phyloP scores from a whole-genome alignment of 2,888 invertebrate species.

The Drosophila crucigera region DNA sequence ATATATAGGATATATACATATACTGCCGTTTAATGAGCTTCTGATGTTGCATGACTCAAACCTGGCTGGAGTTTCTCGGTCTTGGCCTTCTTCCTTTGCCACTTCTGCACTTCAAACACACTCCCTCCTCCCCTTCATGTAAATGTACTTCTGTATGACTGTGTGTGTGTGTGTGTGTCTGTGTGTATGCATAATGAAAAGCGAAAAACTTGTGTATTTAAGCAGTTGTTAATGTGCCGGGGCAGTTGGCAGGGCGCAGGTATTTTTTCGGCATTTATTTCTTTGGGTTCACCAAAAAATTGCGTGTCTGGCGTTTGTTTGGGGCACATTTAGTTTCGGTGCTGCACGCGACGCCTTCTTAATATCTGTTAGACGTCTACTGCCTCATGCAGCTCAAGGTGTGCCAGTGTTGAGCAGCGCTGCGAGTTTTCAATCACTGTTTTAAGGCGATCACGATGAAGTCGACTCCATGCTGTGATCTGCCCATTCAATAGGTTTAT shows the following conservation, averaged over 20 bases:
- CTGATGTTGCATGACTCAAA: constrained; percentile 60
- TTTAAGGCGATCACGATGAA: background rate
- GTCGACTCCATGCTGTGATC: background rate
- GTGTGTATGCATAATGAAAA: constrained; percentile 34
- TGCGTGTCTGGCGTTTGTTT: constrained; percentile 70
- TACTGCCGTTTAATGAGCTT: constrained; percentile 67
- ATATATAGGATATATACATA: background rate
- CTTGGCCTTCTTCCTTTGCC: constrained; percentile 39
- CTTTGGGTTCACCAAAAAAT: constrained; percentile 40
- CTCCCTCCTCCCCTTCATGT: constrained; percentile 8
- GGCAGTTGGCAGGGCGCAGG: constrained; percentile 21
- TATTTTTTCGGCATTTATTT: background rate
- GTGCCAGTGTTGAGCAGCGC: constrained; percentile 33
- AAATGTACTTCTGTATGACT: constrained; percentile 55
- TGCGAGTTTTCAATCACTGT: constrained; percentile 2
- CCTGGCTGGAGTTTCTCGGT: constrained; percentile 41
- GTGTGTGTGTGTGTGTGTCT: constrained; percentile 2
- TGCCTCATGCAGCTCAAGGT: constrained; percentile 23
- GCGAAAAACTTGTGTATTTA: constrained; percentile 70
- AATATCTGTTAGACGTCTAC: constrained; percentile 60
- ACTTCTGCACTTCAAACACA: constrained; percentile 45
- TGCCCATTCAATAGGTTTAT: background rate
- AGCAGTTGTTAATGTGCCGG: constrained; percentile 74
- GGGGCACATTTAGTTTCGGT: constrained; percentile 47
- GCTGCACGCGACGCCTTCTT: constrained; percentile 65